A percentile compares a stretch with the other conserved stretches of the same genome.
phyloP scores from a whole-genome alignment of 2,113 vertebrate genomes.

The Sinocyclocheilus anophthalmus region DNA sequence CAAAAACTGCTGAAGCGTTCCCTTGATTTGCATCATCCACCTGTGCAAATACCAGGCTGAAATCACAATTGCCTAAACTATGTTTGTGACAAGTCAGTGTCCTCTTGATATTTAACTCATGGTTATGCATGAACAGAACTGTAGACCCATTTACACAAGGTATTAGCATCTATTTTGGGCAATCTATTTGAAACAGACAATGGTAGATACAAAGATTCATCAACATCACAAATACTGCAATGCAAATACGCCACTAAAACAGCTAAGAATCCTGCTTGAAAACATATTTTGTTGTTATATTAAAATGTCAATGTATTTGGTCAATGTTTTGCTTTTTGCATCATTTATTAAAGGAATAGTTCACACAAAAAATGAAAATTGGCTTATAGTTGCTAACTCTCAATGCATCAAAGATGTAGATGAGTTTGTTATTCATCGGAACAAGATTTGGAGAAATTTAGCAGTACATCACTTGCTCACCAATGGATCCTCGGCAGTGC shows the following conservation, averaged over 20 bases:
- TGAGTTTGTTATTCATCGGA: too few species aligned
- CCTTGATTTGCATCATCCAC: constrained; percentile 13
- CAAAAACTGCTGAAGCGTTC: not conserved
- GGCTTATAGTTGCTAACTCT: too few species aligned
- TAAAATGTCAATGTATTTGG: not conserved
- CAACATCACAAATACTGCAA: not conserved
- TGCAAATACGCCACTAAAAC: not conserved
- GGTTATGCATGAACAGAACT: not conserved
- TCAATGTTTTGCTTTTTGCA: not conserved
- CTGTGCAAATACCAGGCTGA: constrained; percentile 16
- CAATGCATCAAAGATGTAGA: too few species aligned
- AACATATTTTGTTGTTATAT: not conserved
- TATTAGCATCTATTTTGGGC: not conserved
- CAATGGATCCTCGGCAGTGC: too few species aligned
- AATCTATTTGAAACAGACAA: not conserved
- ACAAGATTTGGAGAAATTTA: too few species aligned
- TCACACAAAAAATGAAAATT: too few species aligned
- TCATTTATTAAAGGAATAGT: too few species aligned
- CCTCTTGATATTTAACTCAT: not conserved
- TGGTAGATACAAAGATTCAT: not conserved
- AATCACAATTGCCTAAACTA: not conserved
- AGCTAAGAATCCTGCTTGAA: not conserved
- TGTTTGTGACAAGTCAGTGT: not conserved
- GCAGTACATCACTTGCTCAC: too few species aligned
- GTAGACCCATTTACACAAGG: not conserved